phyloP scores from a whole-genome alignment of 2,888 invertebrate species.

The Sisyra terminalis region DNA sequence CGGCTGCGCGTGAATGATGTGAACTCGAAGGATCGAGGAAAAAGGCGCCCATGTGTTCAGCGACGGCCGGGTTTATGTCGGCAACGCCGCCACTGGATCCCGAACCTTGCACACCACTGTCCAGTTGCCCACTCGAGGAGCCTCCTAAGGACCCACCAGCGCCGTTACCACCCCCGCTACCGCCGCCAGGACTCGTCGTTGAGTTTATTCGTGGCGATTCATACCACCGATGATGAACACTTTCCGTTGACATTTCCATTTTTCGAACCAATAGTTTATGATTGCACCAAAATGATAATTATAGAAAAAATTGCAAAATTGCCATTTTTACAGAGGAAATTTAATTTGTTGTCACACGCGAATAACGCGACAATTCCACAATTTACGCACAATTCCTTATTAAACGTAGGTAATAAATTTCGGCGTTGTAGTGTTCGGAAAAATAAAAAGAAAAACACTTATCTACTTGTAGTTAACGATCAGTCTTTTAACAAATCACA shows the following conservation, averaged over 20 bases:
- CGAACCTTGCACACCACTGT: constrained; percentile 10
- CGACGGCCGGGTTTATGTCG: constrained; percentile 26
- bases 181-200: constrained; percentile 24
- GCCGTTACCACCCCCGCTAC: constrained; percentile 19
- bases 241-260: constrained; percentile 31
- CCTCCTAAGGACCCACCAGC: constrained; percentile 19
- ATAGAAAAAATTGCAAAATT: background rate
- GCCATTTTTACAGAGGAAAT: too few relatives aligned
- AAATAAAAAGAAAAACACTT: too few relatives aligned
- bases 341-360: too few relatives aligned
- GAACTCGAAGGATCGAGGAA: constrained; percentile 25
- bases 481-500: too few relatives aligned
- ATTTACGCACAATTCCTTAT: too few relatives aligned
- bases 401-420: too few relatives aligned
- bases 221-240: constrained; percentile 29
- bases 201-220: constrained; percentile 28
- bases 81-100: constrained; percentile 14
- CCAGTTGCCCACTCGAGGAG: constrained; percentile 9
- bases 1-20: constrained; percentile 23
- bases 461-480: too few relatives aligned
- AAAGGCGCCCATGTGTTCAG: constrained; percentile 30
- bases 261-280: constrained; percentile 16
- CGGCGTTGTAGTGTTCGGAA: too few relatives aligned
- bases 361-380: too few relatives aligned
- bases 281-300: background rate